Evolutionary conservation across 2,888 invertebrate species (phyloP), one percentile per base, ranked within the genome.

Genomic region (Polylopha cassiicola): DNA sequence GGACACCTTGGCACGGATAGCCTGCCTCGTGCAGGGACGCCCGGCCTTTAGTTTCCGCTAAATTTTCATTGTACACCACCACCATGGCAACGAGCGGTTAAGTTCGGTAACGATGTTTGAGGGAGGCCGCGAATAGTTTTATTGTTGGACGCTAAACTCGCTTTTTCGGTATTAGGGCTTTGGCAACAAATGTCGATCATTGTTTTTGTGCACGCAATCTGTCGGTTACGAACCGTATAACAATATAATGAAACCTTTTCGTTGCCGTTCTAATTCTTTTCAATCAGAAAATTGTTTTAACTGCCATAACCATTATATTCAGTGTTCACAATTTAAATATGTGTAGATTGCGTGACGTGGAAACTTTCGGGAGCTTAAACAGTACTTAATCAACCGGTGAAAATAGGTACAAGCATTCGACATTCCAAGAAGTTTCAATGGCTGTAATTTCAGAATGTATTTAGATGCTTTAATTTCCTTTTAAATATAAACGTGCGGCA

Each of bases 1-100:
- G 65, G 72, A 72, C 64, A 71, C 78, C 79, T 82, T 81, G 81
- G 77, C 81, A 78, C 73, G 68, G 65, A 79, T 80, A 61, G 62
- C 58, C 59, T 58, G 55, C 58, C 51, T 58, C 58, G 63, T 59
- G 70, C 71, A 72, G 71, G 73, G 74, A 73, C 71, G 48, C 37
- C 22, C 46, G 51, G 43, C 48, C 47, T 51, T 49, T 44, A 39
- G 37, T 37, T 33, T 17, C 38, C 34, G 43, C 32, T 41, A 30
- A 33, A 31, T 42, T 44, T 21, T 24, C 27, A 39, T 57, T 58
- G 56, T 49, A 48, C 48, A 47, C 37, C 28, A 32, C 37, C 38
- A 39, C 47, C 46, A 52, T 50, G 55, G 53, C 56, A 51, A 58
- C 55, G 42, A 43, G 44, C 52, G 48, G 52, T 51, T 49, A 37